phyloP scores from a whole-genome alignment of 2,113 vertebrate species.

The Clarias magur region DNA sequence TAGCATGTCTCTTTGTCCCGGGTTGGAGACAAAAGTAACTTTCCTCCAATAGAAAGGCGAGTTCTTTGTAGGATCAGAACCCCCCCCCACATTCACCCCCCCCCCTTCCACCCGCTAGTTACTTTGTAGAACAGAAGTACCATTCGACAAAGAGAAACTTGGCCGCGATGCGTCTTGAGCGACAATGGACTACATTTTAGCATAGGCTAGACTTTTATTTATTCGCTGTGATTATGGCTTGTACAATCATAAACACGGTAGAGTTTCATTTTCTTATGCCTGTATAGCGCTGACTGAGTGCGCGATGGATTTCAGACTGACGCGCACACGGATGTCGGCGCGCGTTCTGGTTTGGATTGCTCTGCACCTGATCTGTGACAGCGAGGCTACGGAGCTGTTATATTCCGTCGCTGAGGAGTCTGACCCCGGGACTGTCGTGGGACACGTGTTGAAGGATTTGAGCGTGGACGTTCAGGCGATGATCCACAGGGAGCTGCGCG shows the following conservation, averaged over 20 bases:
- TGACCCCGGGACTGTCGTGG: slow-evolving; percentile 54
- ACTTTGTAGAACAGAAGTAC: not conserved
- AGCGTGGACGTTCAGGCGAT: slow-evolving; percentile 50
- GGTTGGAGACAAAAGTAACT: slow-evolving; percentile 17
- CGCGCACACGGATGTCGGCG: not conserved
- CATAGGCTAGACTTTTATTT: not conserved
- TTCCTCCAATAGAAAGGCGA: slow-evolving; percentile 46
- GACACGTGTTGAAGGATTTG: slow-evolving; percentile 59
- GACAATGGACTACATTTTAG: too few species aligned
- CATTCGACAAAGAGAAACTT: slow-evolving; percentile 22
- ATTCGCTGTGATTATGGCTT: not conserved
- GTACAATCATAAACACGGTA: too few species aligned
- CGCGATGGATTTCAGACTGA: slow-evolving; percentile 22
- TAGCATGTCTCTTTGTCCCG: slow-evolving; percentile 12
- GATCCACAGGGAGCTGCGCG: slow-evolving; percentile 45
- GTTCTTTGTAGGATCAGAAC: slow-evolving; percentile 5
- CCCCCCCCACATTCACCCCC: not conserved
- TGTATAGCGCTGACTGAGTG: not conserved
- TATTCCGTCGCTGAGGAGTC: slow-evolving; percentile 63
- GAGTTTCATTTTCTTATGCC: not conserved
- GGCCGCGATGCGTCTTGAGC: not conserved
- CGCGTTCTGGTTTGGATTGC: slow-evolving; percentile 30
- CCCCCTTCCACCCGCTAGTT: not conserved
- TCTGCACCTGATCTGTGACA: not conserved
- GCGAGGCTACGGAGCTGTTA: slow-evolving; percentile 45